Evolutionary conservation across 2,888 invertebrate species (phyloP).

Genomic region (Drosophila incognita): DNA sequence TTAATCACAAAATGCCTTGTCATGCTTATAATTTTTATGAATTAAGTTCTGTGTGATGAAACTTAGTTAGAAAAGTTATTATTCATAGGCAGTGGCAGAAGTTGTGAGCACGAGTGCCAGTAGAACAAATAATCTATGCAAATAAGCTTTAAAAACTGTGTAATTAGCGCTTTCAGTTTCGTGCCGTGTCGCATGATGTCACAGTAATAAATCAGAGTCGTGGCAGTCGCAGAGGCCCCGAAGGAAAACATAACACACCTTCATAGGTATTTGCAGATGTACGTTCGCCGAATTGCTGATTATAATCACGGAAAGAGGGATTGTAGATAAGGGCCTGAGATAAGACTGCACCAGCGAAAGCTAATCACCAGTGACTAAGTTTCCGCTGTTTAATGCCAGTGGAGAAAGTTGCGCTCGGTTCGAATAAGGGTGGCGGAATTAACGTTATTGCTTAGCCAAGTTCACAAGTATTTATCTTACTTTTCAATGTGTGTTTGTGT

Average conservation of each 20-base stretch:
- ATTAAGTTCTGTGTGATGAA: slow-evolving; percentile 27
- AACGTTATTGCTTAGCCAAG: slow-evolving; percentile 21
- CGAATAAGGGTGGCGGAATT: slow-evolving; percentile 8
- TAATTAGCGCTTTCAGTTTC: slow-evolving; percentile 1
- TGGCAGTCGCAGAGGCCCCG: slow-evolving; percentile 37
- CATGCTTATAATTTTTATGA: slow-evolving; percentile 42
- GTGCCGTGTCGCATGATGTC: slow-evolving; percentile 63
- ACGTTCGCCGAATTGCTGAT: slow-evolving; percentile 35
- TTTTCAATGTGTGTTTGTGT: slow-evolving; percentile 6
- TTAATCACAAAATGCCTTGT: slow-evolving; percentile 42
- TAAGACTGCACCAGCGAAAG: slow-evolving; percentile 61
- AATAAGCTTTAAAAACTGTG: slow-evolving; percentile 13
- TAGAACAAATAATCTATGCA: slow-evolving; percentile 18
- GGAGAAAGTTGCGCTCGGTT: slow-evolving; percentile 1
- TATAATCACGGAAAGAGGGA: slow-evolving; percentile 19
- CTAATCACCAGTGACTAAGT: slow-evolving; percentile 60
- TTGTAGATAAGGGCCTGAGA: slow-evolving; percentile 22
- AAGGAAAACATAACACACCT: not conserved
- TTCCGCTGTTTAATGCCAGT: not conserved
- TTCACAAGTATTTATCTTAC: slow-evolving; percentile 44
- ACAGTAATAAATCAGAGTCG: slow-evolving; percentile 61
- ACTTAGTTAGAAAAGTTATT: slow-evolving; percentile 1
- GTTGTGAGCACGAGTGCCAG: slow-evolving; percentile 6
- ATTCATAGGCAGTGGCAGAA: not conserved
- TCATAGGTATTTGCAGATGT: slow-evolving; percentile 4